A percentile compares a stretch with the other conserved stretches of the same genome.
Evolutionary conservation across 2,797 vertebrate species (phyloP).

Genomic region (Sebastes vulpes): DNA sequence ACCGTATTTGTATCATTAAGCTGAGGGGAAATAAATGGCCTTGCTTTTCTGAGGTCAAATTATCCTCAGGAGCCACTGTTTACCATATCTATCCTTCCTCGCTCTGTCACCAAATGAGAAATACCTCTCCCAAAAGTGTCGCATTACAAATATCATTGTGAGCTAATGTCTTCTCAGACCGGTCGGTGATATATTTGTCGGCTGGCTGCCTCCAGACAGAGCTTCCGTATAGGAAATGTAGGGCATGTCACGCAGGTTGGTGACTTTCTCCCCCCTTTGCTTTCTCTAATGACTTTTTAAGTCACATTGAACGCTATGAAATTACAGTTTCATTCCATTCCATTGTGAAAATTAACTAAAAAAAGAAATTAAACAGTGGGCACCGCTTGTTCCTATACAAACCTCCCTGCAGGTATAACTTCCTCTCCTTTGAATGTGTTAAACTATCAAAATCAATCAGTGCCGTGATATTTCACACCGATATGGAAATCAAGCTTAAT

Average conservation of each 20-base stretch:
- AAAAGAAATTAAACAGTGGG: constrained; percentile 25
- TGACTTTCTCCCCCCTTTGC: not conserved
- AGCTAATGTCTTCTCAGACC: constrained; percentile 65
- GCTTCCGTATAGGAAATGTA: constrained; percentile 48
- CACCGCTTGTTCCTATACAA: not conserved
- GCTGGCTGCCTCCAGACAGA: constrained; percentile 53
- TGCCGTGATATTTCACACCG: constrained; percentile 17
- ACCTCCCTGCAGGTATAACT: not conserved
- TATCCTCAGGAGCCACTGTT: constrained; percentile 68
- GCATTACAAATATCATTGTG: constrained; percentile 61
- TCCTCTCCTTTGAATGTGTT: constrained; percentile 8
- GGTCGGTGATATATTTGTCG: constrained; percentile 62
- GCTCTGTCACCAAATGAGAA: constrained; percentile 58
- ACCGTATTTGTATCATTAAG: constrained; percentile 52
- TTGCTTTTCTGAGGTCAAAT: constrained; percentile 53
- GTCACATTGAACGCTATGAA: constrained; percentile 53
- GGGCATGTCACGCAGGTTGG: constrained; percentile 52
- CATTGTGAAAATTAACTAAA: constrained; percentile 32
- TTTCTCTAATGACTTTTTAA: constrained; percentile 61
- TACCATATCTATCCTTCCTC: constrained; percentile 54
- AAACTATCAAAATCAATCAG: constrained; percentile 40
- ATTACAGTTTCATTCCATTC: constrained; percentile 44
- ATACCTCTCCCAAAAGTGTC: constrained; percentile 56
- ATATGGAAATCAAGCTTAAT: constrained; percentile 51
- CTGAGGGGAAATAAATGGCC: constrained; percentile 54